Evolutionary conservation across 1,140 invertebrate species (phyloP).

Genomic region (Colletes gigas): DNA sequence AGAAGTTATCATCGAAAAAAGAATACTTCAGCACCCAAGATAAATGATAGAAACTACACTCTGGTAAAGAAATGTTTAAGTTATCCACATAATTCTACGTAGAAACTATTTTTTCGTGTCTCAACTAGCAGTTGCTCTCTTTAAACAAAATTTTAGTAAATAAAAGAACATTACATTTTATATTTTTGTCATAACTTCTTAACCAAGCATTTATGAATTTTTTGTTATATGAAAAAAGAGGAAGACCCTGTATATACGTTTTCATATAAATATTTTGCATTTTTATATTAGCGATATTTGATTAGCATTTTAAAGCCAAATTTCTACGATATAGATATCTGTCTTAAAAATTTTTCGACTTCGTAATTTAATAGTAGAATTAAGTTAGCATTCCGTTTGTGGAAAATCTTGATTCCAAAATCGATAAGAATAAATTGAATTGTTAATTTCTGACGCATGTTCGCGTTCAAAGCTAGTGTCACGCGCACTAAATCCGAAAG

Average conservation of each 20-base stretch:
- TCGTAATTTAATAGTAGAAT: not conserved
- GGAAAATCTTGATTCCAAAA: not conserved
- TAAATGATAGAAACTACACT: no score
- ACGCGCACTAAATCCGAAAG: constrained; percentile 29
- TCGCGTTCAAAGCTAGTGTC: constrained; percentile 29
- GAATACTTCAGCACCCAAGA: no score
- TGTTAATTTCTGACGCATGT: constrained; percentile 35
- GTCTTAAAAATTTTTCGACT: not conserved
- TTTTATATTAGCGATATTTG: not conserved
- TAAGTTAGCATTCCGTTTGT: not conserved
- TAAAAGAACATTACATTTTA: no score
- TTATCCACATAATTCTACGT: no score
- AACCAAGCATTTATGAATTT: not conserved
- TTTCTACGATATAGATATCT: not conserved
- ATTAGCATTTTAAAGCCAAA: not conserved
- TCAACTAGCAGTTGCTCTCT: no score
- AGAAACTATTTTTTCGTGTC: no score
- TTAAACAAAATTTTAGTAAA: no score
- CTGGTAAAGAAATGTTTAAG: no score
- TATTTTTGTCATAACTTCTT: no score
- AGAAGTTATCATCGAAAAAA: no score
- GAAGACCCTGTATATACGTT: not conserved
- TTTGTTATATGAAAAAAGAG: not conserved
- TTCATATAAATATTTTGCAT: not conserved
- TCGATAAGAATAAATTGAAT: constrained; percentile 12